phyloP scores from a whole-genome alignment of 2,888 invertebrate genomes.

The Orthosia gracilis region DNA sequence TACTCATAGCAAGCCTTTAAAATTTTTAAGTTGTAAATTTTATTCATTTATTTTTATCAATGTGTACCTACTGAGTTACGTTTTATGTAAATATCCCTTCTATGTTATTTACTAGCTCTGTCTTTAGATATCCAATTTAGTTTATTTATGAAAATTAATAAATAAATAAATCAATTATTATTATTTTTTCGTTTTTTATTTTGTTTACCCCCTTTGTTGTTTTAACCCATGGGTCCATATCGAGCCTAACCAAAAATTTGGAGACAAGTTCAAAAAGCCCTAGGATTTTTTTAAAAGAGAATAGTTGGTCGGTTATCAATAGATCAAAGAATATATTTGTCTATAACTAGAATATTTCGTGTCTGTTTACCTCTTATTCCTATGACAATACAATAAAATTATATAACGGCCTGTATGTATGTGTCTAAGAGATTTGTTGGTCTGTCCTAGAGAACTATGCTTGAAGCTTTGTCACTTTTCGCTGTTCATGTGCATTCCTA shows the following conservation, averaged over 20 bases:
- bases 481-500: conserved; percentile 47
- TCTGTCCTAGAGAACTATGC: conserved; percentile 54
- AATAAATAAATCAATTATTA: conserved; percentile 88
- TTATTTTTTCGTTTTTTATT: conserved; percentile 79
- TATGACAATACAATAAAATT: conserved; percentile 81
- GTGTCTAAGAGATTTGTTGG: conserved; percentile 57
- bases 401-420: conserved; percentile 68
- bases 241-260: conserved; percentile 69
- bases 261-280: conserved; percentile 69
- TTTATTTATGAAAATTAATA: conserved; percentile 89
- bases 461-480: conserved; percentile 55
- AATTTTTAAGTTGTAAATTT: conserved; percentile 88
- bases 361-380: conserved; percentile 79
- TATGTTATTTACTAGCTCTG: conserved; percentile 85
- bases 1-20: conserved; percentile 76
- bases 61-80: conserved; percentile 78
- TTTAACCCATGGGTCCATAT: conserved; percentile 79
- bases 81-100: conserved; percentile 87
- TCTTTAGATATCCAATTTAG: conserved; percentile 88
- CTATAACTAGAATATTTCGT: conserved; percentile 61
- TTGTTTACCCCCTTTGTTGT: conserved; percentile 69
- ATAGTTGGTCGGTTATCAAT: conserved; percentile 49
- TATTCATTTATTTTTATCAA: conserved; percentile 80
- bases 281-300: conserved; percentile 55
- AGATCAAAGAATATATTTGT: conserved; percentile 59